These are phyloP conservation scores for Climacteris rufus DNA, from an alignment of 2,113 vertebrate species.

Conservation along the genomic window DNA sequence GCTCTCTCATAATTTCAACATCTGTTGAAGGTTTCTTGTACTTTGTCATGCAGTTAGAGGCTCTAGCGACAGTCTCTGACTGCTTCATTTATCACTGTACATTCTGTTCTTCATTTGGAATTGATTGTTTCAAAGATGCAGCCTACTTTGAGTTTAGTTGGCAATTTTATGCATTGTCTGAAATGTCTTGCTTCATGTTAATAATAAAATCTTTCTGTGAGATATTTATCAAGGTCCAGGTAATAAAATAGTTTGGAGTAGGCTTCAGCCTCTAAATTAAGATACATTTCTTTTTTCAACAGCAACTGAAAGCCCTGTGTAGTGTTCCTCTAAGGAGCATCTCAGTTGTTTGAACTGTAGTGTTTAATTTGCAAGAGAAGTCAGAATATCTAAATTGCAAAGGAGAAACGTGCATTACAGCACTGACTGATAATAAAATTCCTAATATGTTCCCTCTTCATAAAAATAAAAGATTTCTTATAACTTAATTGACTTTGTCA, in stretches of 20 bases:
- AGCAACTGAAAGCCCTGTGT: background rate
- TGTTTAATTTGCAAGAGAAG: background rate
- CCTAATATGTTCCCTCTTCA: background rate
- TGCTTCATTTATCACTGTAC: conserved; percentile 41
- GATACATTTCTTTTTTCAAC: background rate
- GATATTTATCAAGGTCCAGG: background rate
- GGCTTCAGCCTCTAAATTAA: background rate
- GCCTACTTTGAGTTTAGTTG: background rate
- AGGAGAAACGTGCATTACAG: background rate
- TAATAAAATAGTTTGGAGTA: background rate
- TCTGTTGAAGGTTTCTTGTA: background rate
- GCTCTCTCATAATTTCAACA: conserved; percentile 41
- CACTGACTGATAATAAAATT: background rate
- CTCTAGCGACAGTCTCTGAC: background rate
- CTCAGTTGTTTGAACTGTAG: background rate
- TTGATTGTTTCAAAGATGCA: conserved; percentile 14
- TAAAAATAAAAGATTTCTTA: conserved; percentile 28
- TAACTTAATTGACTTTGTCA: conserved; percentile 38
- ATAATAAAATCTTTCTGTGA: background rate
- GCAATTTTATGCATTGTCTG: background rate
- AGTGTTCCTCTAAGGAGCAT: background rate
- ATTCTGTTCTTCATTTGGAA: background rate
- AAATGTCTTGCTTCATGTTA: background rate
- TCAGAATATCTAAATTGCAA: conserved; percentile 14
- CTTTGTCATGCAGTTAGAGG: conserved; percentile 8